phyloP scores from a whole-genome alignment of 2,113 vertebrate genomes.

The Reinhardtius hippoglossoides region DNA sequence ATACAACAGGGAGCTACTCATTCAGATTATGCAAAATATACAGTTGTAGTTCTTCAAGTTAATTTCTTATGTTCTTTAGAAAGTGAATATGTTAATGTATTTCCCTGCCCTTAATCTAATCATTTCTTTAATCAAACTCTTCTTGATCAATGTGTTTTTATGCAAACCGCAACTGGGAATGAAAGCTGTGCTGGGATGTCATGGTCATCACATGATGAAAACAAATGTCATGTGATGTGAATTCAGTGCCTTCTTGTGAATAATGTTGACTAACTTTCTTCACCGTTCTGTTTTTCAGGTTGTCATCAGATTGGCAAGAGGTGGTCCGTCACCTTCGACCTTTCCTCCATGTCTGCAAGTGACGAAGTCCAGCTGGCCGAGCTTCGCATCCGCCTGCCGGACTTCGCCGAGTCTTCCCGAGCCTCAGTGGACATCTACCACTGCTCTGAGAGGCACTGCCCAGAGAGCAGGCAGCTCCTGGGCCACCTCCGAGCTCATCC shows the following conservation, averaged over 20 bases:
- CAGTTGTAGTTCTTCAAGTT: neutral
- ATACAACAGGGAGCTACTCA: no score
- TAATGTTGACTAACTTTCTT: conserved; percentile 6
- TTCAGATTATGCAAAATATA: no score
- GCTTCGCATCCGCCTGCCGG: conserved; percentile 81
- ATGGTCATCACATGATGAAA: neutral
- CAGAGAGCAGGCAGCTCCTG: conserved; percentile 75
- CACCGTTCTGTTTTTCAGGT: conserved; percentile 72
- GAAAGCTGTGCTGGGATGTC: neutral
- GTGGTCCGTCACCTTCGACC: conserved; percentile 88
- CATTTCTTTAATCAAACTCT: conserved; percentile 16
- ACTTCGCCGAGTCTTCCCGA: conserved; percentile 47
- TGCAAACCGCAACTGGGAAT: neutral
- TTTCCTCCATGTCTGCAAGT: conserved; percentile 85
- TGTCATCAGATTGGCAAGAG: conserved; percentile 79
- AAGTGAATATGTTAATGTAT: conserved; percentile 4
- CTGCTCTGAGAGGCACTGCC: conserved; percentile 59
- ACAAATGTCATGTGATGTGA: no score
- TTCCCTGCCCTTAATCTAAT: neutral
- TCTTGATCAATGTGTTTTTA: conserved; percentile 9
- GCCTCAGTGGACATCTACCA: conserved; percentile 85
- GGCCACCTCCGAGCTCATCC: conserved; percentile 77
- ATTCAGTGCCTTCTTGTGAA: no score
- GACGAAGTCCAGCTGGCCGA: conserved; percentile 85
- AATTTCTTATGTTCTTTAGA: neutral